These are phyloP conservation scores for Mesochorus sp. DNA, from an alignment of 2,888 invertebrate species.

Conservation along the genomic window DNA sequence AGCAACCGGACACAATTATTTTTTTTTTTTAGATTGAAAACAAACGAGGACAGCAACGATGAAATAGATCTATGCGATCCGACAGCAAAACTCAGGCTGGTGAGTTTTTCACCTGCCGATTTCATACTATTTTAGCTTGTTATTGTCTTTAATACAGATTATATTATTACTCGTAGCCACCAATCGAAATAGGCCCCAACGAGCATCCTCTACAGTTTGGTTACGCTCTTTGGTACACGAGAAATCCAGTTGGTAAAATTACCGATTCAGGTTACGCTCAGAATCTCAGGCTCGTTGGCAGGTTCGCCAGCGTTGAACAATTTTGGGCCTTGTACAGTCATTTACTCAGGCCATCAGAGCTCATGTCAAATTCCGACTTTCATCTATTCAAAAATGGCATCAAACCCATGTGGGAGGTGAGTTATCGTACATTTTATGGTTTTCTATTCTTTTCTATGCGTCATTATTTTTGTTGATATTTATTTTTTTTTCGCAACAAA, in stretches of 20 bases:
- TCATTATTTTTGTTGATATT: slow-evolving; percentile 3
- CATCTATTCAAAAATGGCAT: slow-evolving; percentile 99
- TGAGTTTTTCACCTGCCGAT: slow-evolving; percentile 26
- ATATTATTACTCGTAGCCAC: slow-evolving; percentile 84
- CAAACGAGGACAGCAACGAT: slow-evolving; percentile 87
- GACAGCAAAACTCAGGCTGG: slow-evolving; percentile 67
- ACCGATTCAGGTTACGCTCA: slow-evolving; percentile 86
- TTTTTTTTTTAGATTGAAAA: slow-evolving; percentile 83
- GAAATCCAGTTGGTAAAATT: slow-evolving; percentile 85
- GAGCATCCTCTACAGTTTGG: slow-evolving; percentile 97
- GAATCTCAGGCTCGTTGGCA: slow-evolving; percentile 93
- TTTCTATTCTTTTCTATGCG: slow-evolving; percentile 6
- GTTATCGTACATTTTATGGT: slow-evolving; percentile 52
- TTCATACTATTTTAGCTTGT: neutral
- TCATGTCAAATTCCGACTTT: slow-evolving; percentile 95
- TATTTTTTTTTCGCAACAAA: neutral
- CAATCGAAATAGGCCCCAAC: slow-evolving; percentile 89
- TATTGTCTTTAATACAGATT: too few relatives aligned
- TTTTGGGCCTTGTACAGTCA: slow-evolving; percentile 99
- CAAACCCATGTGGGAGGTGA: slow-evolving; percentile 98
- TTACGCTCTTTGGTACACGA: slow-evolving; percentile 95
- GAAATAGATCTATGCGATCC: slow-evolving; percentile 84
- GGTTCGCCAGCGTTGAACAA: slow-evolving; percentile 96
- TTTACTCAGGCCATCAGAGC: slow-evolving; percentile 93
- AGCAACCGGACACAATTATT: too few relatives aligned